phyloP scores from a whole-genome alignment of 2,113 vertebrate species.

The Hippocampus zosterae region DNA sequence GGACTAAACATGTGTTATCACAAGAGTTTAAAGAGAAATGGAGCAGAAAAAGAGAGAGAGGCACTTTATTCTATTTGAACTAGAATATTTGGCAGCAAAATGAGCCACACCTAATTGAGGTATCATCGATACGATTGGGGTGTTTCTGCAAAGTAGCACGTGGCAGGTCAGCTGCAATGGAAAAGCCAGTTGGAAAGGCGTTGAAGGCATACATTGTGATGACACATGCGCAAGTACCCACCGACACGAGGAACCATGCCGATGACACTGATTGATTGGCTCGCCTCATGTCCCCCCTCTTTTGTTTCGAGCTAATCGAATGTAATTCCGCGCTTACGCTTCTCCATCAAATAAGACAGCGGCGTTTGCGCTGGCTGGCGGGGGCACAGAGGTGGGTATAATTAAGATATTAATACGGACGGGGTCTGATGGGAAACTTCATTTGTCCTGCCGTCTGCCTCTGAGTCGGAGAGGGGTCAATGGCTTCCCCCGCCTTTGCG shows the following conservation, averaged over 20 bases:
- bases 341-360: slow-evolving; percentile 69
- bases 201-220: slow-evolving; percentile 9
- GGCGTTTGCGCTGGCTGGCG: slow-evolving; percentile 54
- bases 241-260: slow-evolving; percentile 31
- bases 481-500: slow-evolving; percentile 59
- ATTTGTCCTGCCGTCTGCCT: slow-evolving; percentile 71
- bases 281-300: slow-evolving; percentile 63
- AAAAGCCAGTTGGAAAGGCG: not conserved
- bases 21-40: not conserved
- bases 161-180: not conserved
- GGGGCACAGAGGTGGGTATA: slow-evolving; percentile 67
- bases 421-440: slow-evolving; percentile 67
- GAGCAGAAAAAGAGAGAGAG: not conserved
- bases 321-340: slow-evolving; percentile 69
- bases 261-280: slow-evolving; percentile 69
- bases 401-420: slow-evolving; percentile 75
- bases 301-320: slow-evolving; percentile 77
- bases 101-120: not conserved
- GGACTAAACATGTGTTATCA: not conserved
- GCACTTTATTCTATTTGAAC: not conserved
- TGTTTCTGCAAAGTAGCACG: not conserved
- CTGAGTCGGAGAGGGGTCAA: slow-evolving; percentile 70
- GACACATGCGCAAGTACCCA: slow-evolving; percentile 15
- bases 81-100: not conserved
- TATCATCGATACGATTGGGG: not conserved